A percentile compares a stretch with the other conserved stretches of the same genome.
phyloP scores from a whole-genome alignment of 2,113 vertebrate species.

The Symphodus melops region DNA sequence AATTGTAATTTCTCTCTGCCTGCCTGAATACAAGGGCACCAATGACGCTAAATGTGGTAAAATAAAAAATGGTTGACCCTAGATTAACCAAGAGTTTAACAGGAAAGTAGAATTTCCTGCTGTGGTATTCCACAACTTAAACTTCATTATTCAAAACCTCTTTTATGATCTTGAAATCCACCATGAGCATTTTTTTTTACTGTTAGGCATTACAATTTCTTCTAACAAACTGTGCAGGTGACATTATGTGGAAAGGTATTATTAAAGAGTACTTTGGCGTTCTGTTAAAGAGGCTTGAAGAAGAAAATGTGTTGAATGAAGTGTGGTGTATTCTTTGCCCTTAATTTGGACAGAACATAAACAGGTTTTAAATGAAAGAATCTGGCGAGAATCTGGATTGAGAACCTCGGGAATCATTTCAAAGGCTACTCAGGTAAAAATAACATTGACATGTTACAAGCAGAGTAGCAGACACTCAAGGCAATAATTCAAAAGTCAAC shows the following conservation, averaged over 20 bases:
- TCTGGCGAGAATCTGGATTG: slow-evolving; percentile 35
- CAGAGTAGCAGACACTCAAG: slow-evolving; percentile 59
- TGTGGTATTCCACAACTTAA: too few species aligned
- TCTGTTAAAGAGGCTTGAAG: background rate
- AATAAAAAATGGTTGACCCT: too few species aligned
- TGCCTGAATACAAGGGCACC: too few species aligned
- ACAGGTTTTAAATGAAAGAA: slow-evolving; percentile 50
- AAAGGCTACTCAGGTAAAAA: slow-evolving; percentile 67
- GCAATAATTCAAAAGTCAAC: slow-evolving; percentile 78
- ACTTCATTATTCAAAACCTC: too few species aligned
- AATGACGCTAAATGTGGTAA: too few species aligned
- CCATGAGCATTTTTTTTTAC: background rate
- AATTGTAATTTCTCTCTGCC: too few species aligned
- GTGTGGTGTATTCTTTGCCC: slow-evolving; percentile 24
- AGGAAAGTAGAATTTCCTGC: too few species aligned
- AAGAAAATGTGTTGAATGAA: slow-evolving; percentile 50
- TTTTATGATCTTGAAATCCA: background rate
- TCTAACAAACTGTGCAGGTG: slow-evolving; percentile 15
- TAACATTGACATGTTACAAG: slow-evolving; percentile 74
- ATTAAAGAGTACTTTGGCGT: slow-evolving; percentile 23
- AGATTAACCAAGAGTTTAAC: too few species aligned
- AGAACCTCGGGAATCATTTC: slow-evolving; percentile 52
- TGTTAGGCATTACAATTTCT: background rate
- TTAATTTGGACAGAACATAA: slow-evolving; percentile 40
- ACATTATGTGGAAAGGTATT: background rate